Conservation (phyloP, 2,797 vertebrate species). For the Moxostoma hubbsi region DNA sequence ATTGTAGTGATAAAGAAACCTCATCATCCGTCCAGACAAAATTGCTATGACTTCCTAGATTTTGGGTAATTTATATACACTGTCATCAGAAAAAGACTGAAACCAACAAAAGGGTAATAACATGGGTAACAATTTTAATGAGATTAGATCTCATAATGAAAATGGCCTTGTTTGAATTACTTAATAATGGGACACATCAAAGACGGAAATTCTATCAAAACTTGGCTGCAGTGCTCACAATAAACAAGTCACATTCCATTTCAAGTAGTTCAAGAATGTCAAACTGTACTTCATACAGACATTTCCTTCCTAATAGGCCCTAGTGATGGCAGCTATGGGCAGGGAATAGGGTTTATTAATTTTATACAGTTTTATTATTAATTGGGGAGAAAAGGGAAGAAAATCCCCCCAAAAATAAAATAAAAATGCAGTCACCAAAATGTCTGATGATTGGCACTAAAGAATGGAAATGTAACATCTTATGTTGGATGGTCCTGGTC, state of each 20-base stretch:
- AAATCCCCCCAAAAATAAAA: too few species aligned
- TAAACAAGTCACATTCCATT: conserved; percentile 20
- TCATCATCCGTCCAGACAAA: too few species aligned
- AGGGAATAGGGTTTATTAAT: not conserved
- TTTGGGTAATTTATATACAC: not conserved
- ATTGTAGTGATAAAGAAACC: too few species aligned
- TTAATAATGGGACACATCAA: not conserved
- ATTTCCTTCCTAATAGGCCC: conserved; percentile 12
- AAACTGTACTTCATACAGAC: conserved; percentile 21
- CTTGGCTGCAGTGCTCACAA: conserved; percentile 13
- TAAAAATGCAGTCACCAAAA: too few species aligned
- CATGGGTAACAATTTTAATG: conserved; percentile 7
- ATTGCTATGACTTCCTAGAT: too few species aligned
- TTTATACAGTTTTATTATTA: too few species aligned
- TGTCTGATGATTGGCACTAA: too few species aligned
- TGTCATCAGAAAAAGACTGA: conserved; percentile 12
- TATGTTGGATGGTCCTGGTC: too few species aligned
- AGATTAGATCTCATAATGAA: conserved; percentile 16
- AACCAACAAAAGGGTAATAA: conserved; percentile 36
- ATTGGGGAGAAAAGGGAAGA: too few species aligned
- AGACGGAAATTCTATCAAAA: conserved; percentile 8
- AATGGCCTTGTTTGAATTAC: conserved; percentile 6
- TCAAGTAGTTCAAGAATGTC: conserved; percentile 11
- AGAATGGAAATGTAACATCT: too few species aligned
- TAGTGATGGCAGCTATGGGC: conserved; percentile 22